Evolutionary conservation across 2,113 vertebrate species (phyloP), one percentile per base, ranked within the genome.

Genomic region (Aleadryas rufinucha): DNA sequence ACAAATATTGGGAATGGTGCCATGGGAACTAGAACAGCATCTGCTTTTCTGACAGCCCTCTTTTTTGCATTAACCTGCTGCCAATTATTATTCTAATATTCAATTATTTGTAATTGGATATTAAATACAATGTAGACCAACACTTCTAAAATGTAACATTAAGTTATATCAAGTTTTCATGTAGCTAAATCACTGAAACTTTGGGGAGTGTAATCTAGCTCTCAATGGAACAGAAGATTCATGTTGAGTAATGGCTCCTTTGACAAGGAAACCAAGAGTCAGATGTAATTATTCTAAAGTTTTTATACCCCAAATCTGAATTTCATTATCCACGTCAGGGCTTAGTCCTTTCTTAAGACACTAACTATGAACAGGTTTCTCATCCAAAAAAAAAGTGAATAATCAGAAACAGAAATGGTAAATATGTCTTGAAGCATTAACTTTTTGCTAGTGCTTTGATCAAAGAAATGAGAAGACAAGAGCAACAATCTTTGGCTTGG

Each of bases 21-120:
- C 96, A 83, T 96, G 97, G 85, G 96, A 97, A 97, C 95, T 93
- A 79, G 80, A 90, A 45, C 54, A 63, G 68, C 33, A 74, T 88
- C 80, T 86, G 39, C 49, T 89, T 66, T 95, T 81, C 66, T 91
- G 74, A 59, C 94, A 84, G 22, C 16, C 13, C 30, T 81, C 61
- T 87, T 79, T 85, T 86, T 63, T 69, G 19, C 28, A 13, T 81
- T 65, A 96, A 90, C 53, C 80, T 84, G 57, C 49, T 84, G 65
- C 61, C 80, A 90, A 47, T 86, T 84, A n/a, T 63, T 81, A 23
- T 57, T 93, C 16, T 81, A 42, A 50, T 39, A 81, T 52, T 75
- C 27, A 80, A 53, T 72, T 57, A 54, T 37, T 90, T 84, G 42
- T 78, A 87, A 41, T 69, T 53, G 37, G 41, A 22, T 78, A 61